These are phyloP conservation scores for Drosophila novamexicana DNA, from an alignment of 1,140 invertebrate genomes.

Conservation along the genomic window DNA sequence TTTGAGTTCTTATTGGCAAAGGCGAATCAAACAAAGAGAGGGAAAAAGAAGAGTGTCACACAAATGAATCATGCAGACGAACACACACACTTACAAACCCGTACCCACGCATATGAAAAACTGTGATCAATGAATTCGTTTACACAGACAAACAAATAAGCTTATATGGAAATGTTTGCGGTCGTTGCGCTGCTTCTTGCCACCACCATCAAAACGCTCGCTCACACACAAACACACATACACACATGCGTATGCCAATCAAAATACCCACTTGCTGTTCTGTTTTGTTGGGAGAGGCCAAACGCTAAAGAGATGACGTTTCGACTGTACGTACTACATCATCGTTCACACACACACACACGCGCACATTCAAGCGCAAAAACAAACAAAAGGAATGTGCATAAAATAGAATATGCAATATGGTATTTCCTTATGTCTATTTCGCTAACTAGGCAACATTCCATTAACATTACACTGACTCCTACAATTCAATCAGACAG, in stretches of 20 bases:
- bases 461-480: conserved; percentile 70
- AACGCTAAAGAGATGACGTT: conserved; percentile 60
- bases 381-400: conserved; percentile 62
- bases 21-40: conserved; percentile 62
- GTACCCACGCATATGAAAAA: conserved; percentile 30
- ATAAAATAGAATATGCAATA: conserved; percentile 45
- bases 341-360: conserved; percentile 41
- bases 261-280: conserved; percentile 77
- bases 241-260: conserved; percentile 53
- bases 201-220: conserved; percentile 61
- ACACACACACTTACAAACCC: conserved; percentile 27
- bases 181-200: conserved; percentile 75
- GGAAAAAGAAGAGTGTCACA: conserved; percentile 18
- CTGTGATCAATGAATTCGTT: conserved; percentile 72
- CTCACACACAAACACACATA: conserved; percentile 49
- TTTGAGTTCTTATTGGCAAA: conserved; percentile 61
- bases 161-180: conserved; percentile 80
- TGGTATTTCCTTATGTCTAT: conserved; percentile 37
- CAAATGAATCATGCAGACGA: conserved; percentile 58
- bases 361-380: conserved; percentile 18
- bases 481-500: conserved; percentile 22
- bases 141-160: conserved; percentile 59
- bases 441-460: conserved; percentile 61
- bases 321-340: conserved; percentile 71
- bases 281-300: conserved; percentile 42